Evolutionary conservation across 1,140 invertebrate genomes (phyloP).

Genomic region (Drosophila serrata): DNA sequence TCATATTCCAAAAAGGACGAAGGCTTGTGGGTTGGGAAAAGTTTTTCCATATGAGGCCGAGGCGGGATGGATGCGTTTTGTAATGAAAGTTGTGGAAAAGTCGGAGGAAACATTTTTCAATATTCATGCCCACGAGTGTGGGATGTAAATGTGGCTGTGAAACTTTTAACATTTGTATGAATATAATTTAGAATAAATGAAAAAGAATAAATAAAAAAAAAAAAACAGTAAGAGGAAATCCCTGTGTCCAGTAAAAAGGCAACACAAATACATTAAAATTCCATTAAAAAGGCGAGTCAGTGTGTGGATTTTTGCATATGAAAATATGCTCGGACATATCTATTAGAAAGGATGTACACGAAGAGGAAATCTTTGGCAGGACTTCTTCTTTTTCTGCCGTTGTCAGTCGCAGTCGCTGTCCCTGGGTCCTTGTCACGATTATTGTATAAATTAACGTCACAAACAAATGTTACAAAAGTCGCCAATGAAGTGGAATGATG

Average conservation of each 20-base stretch:
- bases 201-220: conserved; percentile 17
- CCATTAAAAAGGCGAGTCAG: conserved; percentile 71
- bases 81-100: conserved; percentile 71
- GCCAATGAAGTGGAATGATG: conserved; percentile 85
- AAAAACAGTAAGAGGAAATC: not conserved
- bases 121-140: conserved; percentile 68
- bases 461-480: conserved; percentile 85
- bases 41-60: conserved; percentile 68
- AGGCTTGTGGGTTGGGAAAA: conserved; percentile 41
- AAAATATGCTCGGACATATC: conserved; percentile 5
- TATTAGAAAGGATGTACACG: not conserved
- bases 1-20: conserved; percentile 41
- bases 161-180: conserved; percentile 84
- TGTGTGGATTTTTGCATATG: conserved; percentile 26
- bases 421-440: conserved; percentile 74
- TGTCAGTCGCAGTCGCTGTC: conserved; percentile 56
- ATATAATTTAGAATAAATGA: conserved; percentile 81
- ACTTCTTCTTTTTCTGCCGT: conserved; percentile 13
- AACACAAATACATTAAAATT: conserved; percentile 79
- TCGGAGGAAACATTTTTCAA: conserved; percentile 71
- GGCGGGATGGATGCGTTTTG: conserved; percentile 55
- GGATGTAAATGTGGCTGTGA: conserved; percentile 69
- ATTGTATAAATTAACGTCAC: conserved; percentile 85
- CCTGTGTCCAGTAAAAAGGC: conserved; percentile 31
- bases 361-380: conserved; percentile 3